phyloP scores from a whole-genome alignment of 2,113 vertebrate species.

The Alligator sinensis region DNA sequence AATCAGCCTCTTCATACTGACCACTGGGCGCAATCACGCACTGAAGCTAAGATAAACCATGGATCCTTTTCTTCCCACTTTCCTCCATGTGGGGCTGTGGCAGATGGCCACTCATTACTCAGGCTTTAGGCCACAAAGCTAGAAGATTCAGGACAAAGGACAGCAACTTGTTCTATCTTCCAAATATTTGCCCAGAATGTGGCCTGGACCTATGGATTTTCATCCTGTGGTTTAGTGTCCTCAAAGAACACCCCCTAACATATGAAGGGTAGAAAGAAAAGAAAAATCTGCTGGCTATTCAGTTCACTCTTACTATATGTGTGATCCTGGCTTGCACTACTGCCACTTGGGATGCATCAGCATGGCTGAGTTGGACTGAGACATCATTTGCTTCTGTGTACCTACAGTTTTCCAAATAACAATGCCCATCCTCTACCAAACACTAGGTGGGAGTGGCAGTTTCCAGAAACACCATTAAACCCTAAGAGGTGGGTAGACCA shows the following conservation, averaged over 20 bases:
- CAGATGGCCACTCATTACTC: neutral
- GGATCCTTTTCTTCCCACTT: neutral
- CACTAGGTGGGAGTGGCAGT: neutral
- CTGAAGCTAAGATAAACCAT: neutral
- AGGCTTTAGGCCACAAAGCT: neutral
- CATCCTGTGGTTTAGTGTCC: neutral
- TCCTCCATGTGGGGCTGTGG: neutral
- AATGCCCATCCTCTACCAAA: neutral
- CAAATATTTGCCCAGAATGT: neutral
- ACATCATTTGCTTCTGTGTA: neutral
- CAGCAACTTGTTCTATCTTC: neutral
- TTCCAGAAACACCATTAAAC: neutral
- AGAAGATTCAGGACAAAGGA: neutral
- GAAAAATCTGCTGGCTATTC: neutral
- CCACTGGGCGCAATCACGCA: neutral
- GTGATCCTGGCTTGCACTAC: rapidly evolving
- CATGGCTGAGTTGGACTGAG: neutral
- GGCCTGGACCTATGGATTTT: rapidly evolving
- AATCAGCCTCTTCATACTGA: neutral
- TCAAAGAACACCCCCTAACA: neutral
- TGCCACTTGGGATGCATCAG: neutral
- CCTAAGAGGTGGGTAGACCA: neutral
- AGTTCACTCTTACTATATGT: rapidly evolving
- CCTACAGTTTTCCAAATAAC: neutral
- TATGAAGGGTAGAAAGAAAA: neutral